Evolutionary conservation across 2,797 vertebrate genomes (phyloP).

Genomic region (Rousettus madagascariensis): DNA sequence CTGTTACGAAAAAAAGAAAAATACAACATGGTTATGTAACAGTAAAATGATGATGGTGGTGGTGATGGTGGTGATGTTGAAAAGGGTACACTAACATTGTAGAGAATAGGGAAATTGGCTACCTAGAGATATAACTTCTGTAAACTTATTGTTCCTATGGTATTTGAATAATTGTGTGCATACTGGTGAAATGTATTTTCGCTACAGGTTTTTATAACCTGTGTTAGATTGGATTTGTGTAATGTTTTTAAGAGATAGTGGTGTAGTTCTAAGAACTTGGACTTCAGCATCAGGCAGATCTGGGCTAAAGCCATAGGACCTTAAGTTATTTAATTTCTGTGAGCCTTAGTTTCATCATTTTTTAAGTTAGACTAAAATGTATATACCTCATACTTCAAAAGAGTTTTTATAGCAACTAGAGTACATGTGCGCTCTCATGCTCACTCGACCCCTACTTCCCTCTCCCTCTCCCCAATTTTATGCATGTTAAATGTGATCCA

Average conservation of each 20-base stretch:
- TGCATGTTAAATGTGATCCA: too few species aligned
- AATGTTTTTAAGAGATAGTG: slow-evolving; percentile 18
- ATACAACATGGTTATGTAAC: background rate
- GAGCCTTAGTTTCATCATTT: slow-evolving; percentile 1
- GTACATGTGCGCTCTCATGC: background rate
- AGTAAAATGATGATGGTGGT: background rate
- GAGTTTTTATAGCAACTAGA: slow-evolving; percentile 18
- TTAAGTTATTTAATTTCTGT: slow-evolving; percentile 8
- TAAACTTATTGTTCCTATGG: slow-evolving; percentile 8
- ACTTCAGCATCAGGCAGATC: background rate
- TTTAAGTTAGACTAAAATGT: slow-evolving; percentile 1
- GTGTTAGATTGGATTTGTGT: slow-evolving; percentile 10
- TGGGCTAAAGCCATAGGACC: background rate
- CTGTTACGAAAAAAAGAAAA: background rate
- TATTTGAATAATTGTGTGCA: slow-evolving; percentile 10
- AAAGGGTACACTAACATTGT: background rate
- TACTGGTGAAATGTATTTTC: background rate
- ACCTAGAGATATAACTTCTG: background rate
- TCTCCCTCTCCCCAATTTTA: background rate
- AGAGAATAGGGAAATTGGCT: background rate
- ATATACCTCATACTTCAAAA: background rate
- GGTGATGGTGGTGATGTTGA: background rate
- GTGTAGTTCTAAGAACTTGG: slow-evolving; percentile 1
- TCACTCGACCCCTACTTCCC: background rate
- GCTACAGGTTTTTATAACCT: slow-evolving; percentile 8